Evolutionary conservation across 2,888 invertebrate genomes (phyloP), one percentile per base, ranked within the genome.

Genomic region (Rhopalosiphum nymphaeae): DNA sequence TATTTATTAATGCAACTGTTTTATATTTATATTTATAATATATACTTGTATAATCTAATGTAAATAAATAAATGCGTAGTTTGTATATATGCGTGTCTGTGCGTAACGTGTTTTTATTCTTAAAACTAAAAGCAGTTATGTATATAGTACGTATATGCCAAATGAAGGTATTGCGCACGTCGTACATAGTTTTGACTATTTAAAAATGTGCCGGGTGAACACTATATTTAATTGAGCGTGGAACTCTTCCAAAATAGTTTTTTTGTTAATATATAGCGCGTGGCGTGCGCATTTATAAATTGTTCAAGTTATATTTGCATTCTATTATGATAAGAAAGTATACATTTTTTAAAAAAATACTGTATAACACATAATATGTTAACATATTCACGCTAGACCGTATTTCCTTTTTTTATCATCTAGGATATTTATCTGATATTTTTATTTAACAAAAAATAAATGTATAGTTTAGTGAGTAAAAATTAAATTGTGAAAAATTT

Each of bases 241-340:
- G 92, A 93, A 93, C 89, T 67, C 53, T 93, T 93, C 92, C 92
- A 93, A 93, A 93, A 89, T 56, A 56, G 53, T 44, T 56, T 89
- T 92, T 88, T 84, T 29, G 78, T 78, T 44, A 85, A 56, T 53
- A 78, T 36, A 78, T 78, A 78, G 42, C 91, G 1, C 0, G 46
- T n/a, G 42, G 29, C 53, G 49, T 61, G 44, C 44, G 86, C 57
- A 67, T 90, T 46, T 56, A 85, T 56, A 67, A 42, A 25, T 56
- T 29, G 29, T 56, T 57, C 16, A 88, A 36, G 49, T 87, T 92
- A 53, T 88, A 67, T 92, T 87, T 67, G 42, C 16, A 29, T 57
- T 89, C 57, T 78, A 78, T 78, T 78, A 42, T 78, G 78, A 78
- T 78, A 21, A 78, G 21, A 78, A 36, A 21, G 36, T 9, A 61